phyloP scores from a whole-genome alignment of 2,888 invertebrate species.

The Mesopsocus fuscifrons region DNA sequence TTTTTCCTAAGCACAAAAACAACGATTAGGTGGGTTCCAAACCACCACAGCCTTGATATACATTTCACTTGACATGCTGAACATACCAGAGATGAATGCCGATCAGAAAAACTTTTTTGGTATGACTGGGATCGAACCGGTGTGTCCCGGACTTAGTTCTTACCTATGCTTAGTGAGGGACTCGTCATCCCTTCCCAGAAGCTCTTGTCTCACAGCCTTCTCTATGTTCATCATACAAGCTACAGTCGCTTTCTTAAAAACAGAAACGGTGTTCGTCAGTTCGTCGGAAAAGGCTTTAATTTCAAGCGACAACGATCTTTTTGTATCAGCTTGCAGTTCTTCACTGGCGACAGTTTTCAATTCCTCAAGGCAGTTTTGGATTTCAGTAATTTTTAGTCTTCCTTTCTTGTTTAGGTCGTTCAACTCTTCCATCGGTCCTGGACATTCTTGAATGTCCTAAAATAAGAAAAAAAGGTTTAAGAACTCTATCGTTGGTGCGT shows the following conservation, averaged over 20 bases:
- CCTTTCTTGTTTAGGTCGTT: conserved; percentile 59
- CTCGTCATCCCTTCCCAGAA: conserved; percentile 36
- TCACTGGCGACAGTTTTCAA: conserved; percentile 48
- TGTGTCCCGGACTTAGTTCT: conserved; percentile 9
- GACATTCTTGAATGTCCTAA: conserved; percentile 59
- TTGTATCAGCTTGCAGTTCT: conserved; percentile 30
- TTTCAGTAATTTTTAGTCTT: conserved; percentile 40
- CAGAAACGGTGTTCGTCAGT: conserved; percentile 47
- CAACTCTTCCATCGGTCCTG: conserved; percentile 45
- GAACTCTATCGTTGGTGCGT: too few relatives aligned
- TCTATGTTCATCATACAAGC: conserved; percentile 60
- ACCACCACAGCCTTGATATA: too few relatives aligned
- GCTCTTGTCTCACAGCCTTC: conserved; percentile 49
- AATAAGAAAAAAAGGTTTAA: conserved; percentile 17
- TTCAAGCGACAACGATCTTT: conserved; percentile 35
- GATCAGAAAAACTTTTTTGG: too few relatives aligned
- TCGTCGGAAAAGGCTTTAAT: conserved; percentile 49
- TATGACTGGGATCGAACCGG: not conserved
- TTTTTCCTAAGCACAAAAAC: conserved; percentile 25
- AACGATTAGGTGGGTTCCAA: conserved; percentile 6
- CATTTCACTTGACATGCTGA: too few relatives aligned
- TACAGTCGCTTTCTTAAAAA: conserved; percentile 65
- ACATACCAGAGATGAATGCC: too few relatives aligned
- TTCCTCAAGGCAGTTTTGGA: conserved; percentile 49
- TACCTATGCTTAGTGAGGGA: conserved; percentile 36